Base-by-base conservation (phyloP, 2,113 vertebrate species). In the Acrocephalus arundinaceus region DNA sequence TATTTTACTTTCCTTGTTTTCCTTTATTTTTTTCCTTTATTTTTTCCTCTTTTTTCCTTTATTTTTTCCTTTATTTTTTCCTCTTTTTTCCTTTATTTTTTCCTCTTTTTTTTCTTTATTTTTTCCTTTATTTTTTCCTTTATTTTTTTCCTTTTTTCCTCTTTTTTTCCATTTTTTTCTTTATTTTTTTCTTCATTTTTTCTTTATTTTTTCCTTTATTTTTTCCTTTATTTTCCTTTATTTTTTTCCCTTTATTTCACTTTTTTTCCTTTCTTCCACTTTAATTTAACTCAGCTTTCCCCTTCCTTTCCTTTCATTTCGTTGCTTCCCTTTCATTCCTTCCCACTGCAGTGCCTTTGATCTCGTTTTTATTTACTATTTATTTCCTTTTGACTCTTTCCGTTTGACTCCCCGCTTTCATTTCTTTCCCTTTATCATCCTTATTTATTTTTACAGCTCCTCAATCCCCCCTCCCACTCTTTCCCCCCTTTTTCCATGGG, bases 251-350 rank as follows among this genome's bases (percentile, higher is more conserved):
- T 33, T 77, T 31, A 24, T 46, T 23, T 66, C 25, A 6, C 30
- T 2, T 27, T 28, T 41, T 41, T 30, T 31, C 39, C 39, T 27
- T 10, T 28, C 18, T 71, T 52, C 28, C 68, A 9, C 31, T 46
- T 37, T 14, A 31, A 27, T 54, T 84, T 3, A 2, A 1, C 17
- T 46, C 57, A 25, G 10, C 21, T 55, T 72, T 72, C 21, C 80
- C 66, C 20, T 61, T 35, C 9, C 30, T 61, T 62, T 17, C n/a
- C 5, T 39, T 67, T 31, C 15, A 11, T 14, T 49, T 4, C 11
- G 0, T 13, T 13, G 4, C 2, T 57, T 67, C 20, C 39, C 2
- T 17, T 39, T 4, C 24, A 6, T 20, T 13, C 31, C 30, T 25
- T 30, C 13, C 31, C 72, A 3, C 21, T 7, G 1, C 51, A 1